These are phyloP conservation scores for Prolemur simus DNA, from an alignment of 2,113 vertebrate species.

Conservation along the genomic window DNA sequence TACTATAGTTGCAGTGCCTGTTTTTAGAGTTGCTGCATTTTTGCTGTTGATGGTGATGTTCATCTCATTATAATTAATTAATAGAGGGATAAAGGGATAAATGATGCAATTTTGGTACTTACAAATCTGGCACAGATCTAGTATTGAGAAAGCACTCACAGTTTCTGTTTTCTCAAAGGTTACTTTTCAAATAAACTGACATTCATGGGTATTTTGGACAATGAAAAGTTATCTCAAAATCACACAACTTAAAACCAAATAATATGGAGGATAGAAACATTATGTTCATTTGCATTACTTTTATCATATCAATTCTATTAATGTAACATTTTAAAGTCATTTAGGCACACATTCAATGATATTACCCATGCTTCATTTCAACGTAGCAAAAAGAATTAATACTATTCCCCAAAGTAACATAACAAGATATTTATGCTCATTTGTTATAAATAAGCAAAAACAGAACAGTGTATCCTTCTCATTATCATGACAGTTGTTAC, in stretches of 20 bases:
- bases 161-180: not conserved
- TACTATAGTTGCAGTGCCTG: not conserved
- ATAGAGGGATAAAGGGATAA: not conserved
- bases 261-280: not conserved
- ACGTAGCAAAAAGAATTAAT: conserved; percentile 30
- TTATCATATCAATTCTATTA: conserved; percentile 29
- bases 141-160: not conserved
- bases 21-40: not conserved
- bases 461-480: conserved; percentile 1
- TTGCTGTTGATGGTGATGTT: not conserved
- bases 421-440: conserved; percentile 20
- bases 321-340: conserved; percentile 18
- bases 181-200: conserved; percentile 9
- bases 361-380: conserved; percentile 33
- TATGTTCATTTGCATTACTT: conserved; percentile 7
- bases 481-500: conserved; percentile 35
- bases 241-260: not conserved
- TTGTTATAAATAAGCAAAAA: conserved; percentile 59
- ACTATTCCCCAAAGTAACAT: not conserved
- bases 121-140: not conserved
- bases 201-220: not conserved
- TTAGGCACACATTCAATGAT: conserved; percentile 8
- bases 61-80: not conserved
- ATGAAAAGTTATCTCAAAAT: conserved; percentile 9
- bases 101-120: not conserved